Base-by-base conservation (phyloP, 2,888 invertebrate genomes). In the Mythimna loreyi region DNA sequence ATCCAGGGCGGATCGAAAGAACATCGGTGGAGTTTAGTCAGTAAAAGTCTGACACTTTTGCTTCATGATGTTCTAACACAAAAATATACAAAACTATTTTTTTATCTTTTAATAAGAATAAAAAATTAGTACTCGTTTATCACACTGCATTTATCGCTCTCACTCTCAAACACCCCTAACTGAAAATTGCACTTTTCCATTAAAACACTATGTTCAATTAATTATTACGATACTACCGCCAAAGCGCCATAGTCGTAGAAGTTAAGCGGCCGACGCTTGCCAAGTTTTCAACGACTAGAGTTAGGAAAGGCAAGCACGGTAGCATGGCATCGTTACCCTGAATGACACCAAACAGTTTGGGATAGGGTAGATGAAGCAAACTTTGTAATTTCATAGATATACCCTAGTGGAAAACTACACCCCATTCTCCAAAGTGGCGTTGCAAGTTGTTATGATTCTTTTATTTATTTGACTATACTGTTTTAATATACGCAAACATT, bases 211-310 rank as follows among this genome's bases (percentile, higher is more conserved):
- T 43, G 19, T 65, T 47, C 68, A 63, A 55, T 63, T 76, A 66
- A 21, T 45, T 55, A 40, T 49, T 59, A 69, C 55, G 50, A 55
- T 60, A 40, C 23, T 21, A 1, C 30, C 11, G 59, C 8, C 30
- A 11, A 43, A 7, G 9, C n/a, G 28, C 59, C 30, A 63, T 64
- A 40, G 36, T 77, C 60, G 58, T 64, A 62, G 63, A 67, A 65
- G 60, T 73, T 69, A 66, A 76, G 52, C 13, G 28, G 57, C 25
- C 62, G 50, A 21, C 55, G 60, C 60, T 70, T 80, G 79, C 73
- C 78, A 81, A 77, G 70, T 81, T 70, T 59, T 23, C 45, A 57
- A 40, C 52, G 40, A 16, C 30, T 73, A 52, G 50, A 61, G 57
- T 55, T 21, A 57, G n/a, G n/a, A n/a, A n/a, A 69, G 53, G 55